Conservation (phyloP, 2,888 invertebrate species). For the Oscheius sp. region DNA sequence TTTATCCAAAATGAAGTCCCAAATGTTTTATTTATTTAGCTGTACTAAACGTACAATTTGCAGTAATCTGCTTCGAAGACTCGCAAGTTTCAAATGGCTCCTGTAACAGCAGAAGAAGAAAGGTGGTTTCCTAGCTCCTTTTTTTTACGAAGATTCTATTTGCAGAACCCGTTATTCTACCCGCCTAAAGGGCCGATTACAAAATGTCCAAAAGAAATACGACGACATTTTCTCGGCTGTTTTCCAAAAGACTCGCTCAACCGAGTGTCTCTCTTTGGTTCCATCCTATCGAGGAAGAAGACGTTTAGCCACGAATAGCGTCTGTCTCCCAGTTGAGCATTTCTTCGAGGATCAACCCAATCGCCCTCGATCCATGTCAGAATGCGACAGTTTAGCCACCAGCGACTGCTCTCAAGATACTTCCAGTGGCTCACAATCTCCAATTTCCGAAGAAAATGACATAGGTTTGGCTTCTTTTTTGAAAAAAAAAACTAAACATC, state of each 20-base stretch:
- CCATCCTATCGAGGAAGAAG: background rate
- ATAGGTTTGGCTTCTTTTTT: background rate
- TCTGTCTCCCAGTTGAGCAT: background rate
- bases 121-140: too few relatives aligned
- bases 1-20: too few relatives aligned
- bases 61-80: too few relatives aligned
- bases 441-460: background rate
- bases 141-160: too few relatives aligned
- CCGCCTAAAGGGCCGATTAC: slow-evolving; percentile 19
- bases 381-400: slow-evolving; percentile 5
- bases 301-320: background rate
- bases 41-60: too few relatives aligned
- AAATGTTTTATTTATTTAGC: too few relatives aligned
- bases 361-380: background rate
- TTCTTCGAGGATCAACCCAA: background rate
- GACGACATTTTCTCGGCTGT: slow-evolving; percentile 33
- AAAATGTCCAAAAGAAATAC: slow-evolving; percentile 27
- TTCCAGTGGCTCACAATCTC: slow-evolving; percentile 22
- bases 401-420: slow-evolving; percentile 15
- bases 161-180: slow-evolving; percentile 23
- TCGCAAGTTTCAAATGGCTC: too few relatives aligned
- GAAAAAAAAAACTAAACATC: too few relatives aligned
- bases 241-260: slow-evolving; percentile 21
- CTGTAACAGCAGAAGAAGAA: too few relatives aligned
- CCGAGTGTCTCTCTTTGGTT: background rate